Conservation (phyloP, 2,113 vertebrate species). For the Aleadryas rufinucha region DNA sequence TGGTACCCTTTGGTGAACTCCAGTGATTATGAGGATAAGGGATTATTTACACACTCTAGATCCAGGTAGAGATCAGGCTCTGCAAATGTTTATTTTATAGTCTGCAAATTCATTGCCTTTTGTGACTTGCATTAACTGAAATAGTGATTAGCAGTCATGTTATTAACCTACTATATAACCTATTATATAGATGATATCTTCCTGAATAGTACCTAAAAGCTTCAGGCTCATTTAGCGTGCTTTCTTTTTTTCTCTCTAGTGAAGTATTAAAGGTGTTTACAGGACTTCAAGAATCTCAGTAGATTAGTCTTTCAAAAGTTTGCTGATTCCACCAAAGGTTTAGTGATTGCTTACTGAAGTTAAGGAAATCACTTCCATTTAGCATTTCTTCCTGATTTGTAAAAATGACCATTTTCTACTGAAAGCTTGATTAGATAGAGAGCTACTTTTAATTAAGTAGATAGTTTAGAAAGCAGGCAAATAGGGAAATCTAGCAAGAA, state of each 20-base stretch:
- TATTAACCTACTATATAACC: conserved; percentile 12
- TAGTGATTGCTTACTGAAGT: neutral
- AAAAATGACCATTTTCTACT: neutral
- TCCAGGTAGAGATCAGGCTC: neutral
- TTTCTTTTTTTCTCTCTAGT: neutral
- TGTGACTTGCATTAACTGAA: conserved; percentile 33
- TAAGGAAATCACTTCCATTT: neutral
- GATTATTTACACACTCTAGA: conserved; percentile 19
- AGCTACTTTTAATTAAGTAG: neutral
- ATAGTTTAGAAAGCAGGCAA: neutral
- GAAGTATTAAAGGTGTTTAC: neutral
- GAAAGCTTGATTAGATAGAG: neutral
- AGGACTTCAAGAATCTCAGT: neutral
- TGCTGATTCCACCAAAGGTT: neutral
- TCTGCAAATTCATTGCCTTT: conserved; percentile 21
- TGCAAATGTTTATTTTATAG: conserved; percentile 30
- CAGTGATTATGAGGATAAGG: conserved; percentile 31
- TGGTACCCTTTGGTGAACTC: neutral
- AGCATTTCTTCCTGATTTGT: neutral
- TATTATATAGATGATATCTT: neutral
- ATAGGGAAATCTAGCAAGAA: neutral
- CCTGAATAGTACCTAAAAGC: neutral
- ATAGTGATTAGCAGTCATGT: neutral
- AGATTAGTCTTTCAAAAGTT: neutral
- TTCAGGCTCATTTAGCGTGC: neutral